Conservation (phyloP, 2,888 invertebrate species). For the Platynereis dumerilii region DNA sequence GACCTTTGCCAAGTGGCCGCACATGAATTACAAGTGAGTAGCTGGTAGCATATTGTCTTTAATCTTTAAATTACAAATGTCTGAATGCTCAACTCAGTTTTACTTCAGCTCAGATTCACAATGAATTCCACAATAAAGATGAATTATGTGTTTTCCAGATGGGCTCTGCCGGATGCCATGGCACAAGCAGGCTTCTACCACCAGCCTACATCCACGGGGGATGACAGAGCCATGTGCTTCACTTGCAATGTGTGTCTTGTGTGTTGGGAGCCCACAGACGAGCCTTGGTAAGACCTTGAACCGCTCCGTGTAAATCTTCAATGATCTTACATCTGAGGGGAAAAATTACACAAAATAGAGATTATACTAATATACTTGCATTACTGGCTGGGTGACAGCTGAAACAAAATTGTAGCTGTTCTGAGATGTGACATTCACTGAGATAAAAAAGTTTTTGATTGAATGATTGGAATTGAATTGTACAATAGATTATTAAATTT, state of each 20-base stretch:
- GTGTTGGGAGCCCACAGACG: constrained; percentile 96
- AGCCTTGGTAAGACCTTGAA: constrained; percentile 80
- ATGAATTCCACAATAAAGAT: too few relatives aligned
- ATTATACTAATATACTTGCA: too few relatives aligned
- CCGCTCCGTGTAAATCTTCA: neutral
- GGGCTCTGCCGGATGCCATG: constrained; percentile 95
- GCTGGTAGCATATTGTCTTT: neutral
- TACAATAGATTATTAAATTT: too few relatives aligned
- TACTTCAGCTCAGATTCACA: too few relatives aligned
- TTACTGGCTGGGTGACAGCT: too few relatives aligned
- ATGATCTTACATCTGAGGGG: too few relatives aligned
- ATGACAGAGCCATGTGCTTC: constrained; percentile 95
- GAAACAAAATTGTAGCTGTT: too few relatives aligned
- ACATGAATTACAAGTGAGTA: constrained; percentile 90
- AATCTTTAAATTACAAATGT: neutral
- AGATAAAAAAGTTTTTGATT: too few relatives aligned
- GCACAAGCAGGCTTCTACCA: constrained; percentile 97
- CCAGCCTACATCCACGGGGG: constrained; percentile 84
- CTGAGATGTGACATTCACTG: neutral
- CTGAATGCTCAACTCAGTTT: neutral
- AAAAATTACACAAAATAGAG: too few relatives aligned
- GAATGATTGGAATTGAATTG: too few relatives aligned
- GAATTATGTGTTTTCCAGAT: constrained; percentile 71
- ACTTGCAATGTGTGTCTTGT: constrained; percentile 93
- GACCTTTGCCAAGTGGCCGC: constrained; percentile 94